These are phyloP conservation scores for Coelinius sp. DNA, from an alignment of 2,888 invertebrate species.

Conservation along the genomic window DNA sequence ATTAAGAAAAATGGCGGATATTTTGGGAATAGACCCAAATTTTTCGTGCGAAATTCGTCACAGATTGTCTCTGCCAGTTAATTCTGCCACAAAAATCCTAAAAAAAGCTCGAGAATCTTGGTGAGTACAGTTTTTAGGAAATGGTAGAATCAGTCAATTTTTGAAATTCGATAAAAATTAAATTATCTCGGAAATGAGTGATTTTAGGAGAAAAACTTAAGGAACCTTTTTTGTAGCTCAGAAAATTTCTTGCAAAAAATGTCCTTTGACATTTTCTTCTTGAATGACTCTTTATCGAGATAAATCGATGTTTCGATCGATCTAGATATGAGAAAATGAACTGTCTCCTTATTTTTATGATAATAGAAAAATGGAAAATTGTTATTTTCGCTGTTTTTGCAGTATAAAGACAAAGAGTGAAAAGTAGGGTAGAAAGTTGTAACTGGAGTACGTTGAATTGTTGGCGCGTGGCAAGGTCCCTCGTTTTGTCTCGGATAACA, in stretches of 20 bases:
- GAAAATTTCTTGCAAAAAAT: too few species aligned
- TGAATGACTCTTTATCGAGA: too few species aligned
- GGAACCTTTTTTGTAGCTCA: too few species aligned
- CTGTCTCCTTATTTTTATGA: not conserved
- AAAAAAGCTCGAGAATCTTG: constrained; percentile 13
- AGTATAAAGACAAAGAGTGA: not conserved
- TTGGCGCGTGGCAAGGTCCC: constrained; percentile 8
- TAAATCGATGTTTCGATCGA: too few species aligned
- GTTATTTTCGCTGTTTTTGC: not conserved
- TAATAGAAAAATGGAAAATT: not conserved
- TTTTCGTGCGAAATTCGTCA: not conserved
- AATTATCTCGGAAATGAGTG: too few species aligned
- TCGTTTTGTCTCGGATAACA: constrained; percentile 2
- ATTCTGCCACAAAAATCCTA: constrained; percentile 1
- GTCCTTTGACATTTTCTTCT: too few species aligned
- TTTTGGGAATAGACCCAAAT: not conserved
- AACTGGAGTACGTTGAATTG: constrained; percentile 6
- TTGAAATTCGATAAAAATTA: not conserved
- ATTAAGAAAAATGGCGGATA: not conserved
- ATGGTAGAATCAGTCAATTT: too few species aligned
- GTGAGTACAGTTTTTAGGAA: too few species aligned
- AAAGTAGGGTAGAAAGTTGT: constrained; percentile 17
- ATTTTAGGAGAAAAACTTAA: too few species aligned
- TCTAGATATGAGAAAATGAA: not conserved
- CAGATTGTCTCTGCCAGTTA: not conserved